Evolutionary conservation across 92 coral and sea anemone genomes (phyloP).

Genomic region (Phenganax stokvisi): DNA sequence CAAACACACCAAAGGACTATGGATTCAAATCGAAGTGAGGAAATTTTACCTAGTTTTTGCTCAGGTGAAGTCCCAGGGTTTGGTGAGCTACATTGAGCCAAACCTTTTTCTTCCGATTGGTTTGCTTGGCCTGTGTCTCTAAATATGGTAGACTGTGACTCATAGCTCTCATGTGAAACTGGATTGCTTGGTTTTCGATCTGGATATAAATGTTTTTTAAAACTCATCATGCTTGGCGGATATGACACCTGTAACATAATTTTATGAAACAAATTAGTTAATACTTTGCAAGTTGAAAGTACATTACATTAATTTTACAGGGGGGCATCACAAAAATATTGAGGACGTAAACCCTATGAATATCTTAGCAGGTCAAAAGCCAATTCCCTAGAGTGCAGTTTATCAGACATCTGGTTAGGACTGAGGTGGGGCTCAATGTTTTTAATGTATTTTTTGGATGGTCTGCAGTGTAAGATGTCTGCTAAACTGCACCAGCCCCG

Average conservation of each 20-base stretch:
- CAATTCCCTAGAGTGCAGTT: too few relatives aligned
- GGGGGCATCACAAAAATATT: too few relatives aligned
- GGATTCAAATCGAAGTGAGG: neutral
- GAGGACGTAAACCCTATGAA: too few relatives aligned
- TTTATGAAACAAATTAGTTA: neutral
- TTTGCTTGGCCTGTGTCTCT: neutral
- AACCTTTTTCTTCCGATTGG: neutral
- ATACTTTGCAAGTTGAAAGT: too few relatives aligned
- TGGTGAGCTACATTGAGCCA: neutral
- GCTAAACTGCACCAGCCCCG: too few relatives aligned
- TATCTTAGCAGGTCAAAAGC: too few relatives aligned
- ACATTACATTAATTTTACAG: too few relatives aligned
- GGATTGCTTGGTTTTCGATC: neutral
- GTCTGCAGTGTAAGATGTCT: too few relatives aligned
- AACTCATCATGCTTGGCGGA: constrained; percentile 1
- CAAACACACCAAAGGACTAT: too few relatives aligned
- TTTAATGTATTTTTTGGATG: too few relatives aligned
- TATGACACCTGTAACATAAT: neutral
- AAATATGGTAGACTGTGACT: neutral
- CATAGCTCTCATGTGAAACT: neutral
- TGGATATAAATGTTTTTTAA: constrained; percentile 10
- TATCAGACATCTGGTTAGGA: too few relatives aligned
- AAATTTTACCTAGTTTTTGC: neutral
- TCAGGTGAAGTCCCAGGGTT: neutral
- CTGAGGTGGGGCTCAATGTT: too few relatives aligned